phyloP scores from a whole-genome alignment of 2,888 invertebrate genomes.

The Ichneumoninae sp. region DNA sequence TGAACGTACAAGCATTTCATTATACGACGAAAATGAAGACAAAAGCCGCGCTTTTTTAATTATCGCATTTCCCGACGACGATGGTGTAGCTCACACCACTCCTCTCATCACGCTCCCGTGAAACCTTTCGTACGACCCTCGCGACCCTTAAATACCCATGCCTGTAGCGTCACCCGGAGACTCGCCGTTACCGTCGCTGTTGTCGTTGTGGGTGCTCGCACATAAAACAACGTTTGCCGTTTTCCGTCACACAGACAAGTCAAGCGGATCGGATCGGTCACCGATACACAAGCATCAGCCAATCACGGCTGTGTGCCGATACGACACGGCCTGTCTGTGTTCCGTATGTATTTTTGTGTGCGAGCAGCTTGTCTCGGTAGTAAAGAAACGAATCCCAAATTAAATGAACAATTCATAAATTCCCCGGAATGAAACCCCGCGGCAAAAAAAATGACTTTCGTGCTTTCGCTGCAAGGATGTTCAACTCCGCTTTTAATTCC shows the following conservation, averaged over 20 bases:
- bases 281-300: too few species aligned
- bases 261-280: too few species aligned
- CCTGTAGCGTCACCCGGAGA: slow-evolving; percentile 19
- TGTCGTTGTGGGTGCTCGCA: background rate
- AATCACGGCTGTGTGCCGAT: too few species aligned
- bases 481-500: slow-evolving; percentile 60
- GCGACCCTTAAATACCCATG: slow-evolving; percentile 21
- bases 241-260: too few species aligned
- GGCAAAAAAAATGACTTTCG: slow-evolving; percentile 62
- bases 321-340: too few species aligned
- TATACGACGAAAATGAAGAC: slow-evolving; percentile 70
- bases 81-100: background rate
- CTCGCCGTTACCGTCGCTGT: background rate
- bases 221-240: too few species aligned
- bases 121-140: slow-evolving; percentile 45
- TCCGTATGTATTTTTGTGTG: too few species aligned
- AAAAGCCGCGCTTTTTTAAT: slow-evolving; percentile 74
- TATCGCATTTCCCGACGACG: slow-evolving; percentile 70
- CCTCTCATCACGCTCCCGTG: slow-evolving; percentile 18
- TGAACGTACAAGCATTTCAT: slow-evolving; percentile 71
- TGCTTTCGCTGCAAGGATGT: slow-evolving; percentile 16
- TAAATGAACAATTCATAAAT: slow-evolving; percentile 79
- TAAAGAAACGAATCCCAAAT: slow-evolving; percentile 72
- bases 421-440: slow-evolving; percentile 59
- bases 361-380: background rate